Percentiles rank a stretch among this genome's conserved stretches.
These are phyloP conservation scores for Strigamia crassipes DNA, from an alignment of 2,888 invertebrate genomes.

Conservation along the genomic window DNA sequence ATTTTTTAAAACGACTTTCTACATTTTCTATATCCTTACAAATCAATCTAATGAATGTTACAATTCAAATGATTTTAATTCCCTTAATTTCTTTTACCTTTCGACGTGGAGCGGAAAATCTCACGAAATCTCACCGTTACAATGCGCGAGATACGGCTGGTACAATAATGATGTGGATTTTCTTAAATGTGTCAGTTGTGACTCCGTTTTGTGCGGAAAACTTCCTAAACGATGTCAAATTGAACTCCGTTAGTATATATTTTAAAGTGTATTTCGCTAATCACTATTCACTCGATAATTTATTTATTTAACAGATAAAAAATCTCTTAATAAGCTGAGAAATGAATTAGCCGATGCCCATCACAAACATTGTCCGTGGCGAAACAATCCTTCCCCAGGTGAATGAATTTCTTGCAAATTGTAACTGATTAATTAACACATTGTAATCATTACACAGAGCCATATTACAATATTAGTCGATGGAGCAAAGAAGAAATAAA, in stretches of 20 bases:
- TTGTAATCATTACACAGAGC: not conserved
- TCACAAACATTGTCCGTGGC: not conserved
- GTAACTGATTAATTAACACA: not conserved
- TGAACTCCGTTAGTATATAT: not conserved
- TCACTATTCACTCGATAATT: no score
- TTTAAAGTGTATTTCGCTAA: no score
- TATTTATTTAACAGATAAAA: not conserved
- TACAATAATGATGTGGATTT: not conserved
- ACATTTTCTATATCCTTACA: not conserved
- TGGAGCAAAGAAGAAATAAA: not conserved
- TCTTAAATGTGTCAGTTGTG: not conserved
- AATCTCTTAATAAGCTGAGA: not conserved
- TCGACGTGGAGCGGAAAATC: slow-evolving; percentile 12
- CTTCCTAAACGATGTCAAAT: not conserved
- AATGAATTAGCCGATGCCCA: not conserved
- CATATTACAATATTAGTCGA: not conserved
- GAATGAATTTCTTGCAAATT: not conserved
- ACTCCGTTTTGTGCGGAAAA: not conserved
- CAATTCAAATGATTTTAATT: no score
- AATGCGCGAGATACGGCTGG: slow-evolving; percentile 15
- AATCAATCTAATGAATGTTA: not conserved
- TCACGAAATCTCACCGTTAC: not conserved
- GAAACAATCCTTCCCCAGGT: not conserved
- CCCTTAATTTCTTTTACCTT: not conserved
- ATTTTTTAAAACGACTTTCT: not conserved